Percentiles rank a stretch among this genome's conserved stretches.
Conservation (phyloP, 2,113 vertebrate genomes). For the Dromiciops gliroides region DNA sequence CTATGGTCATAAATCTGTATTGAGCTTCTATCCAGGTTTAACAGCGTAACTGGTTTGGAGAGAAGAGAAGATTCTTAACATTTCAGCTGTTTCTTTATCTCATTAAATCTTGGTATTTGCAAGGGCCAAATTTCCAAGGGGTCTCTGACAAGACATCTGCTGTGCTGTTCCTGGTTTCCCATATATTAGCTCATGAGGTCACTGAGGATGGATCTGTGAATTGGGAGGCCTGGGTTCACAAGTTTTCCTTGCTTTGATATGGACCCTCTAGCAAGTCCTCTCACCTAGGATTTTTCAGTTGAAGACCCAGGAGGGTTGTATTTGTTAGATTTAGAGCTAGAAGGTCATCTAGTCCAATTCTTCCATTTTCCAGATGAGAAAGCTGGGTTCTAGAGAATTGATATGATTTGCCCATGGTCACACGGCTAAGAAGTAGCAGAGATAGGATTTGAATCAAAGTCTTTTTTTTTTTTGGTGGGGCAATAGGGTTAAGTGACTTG, state of each 20-base stretch:
- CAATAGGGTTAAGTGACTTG: too few relatives aligned
- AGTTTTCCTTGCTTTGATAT: background rate
- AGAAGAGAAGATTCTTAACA: background rate
- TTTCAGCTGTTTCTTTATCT: constrained; percentile 3
- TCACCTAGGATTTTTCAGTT: background rate
- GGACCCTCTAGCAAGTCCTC: background rate
- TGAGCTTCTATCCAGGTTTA: background rate
- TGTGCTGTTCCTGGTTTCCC: background rate
- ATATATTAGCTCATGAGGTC: background rate
- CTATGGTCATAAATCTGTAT: background rate
- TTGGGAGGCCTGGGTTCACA: background rate
- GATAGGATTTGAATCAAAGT: too few relatives aligned
- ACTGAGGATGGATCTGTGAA: background rate
- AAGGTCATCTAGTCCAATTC: background rate
- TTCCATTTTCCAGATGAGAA: background rate
- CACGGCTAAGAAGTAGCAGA: too few relatives aligned
- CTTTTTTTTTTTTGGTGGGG: too few relatives aligned
- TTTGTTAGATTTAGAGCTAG: background rate
- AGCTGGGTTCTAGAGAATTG: background rate
- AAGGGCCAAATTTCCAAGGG: background rate
- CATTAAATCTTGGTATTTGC: constrained; percentile 27
- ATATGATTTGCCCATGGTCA: too few relatives aligned
- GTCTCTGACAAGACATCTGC: background rate
- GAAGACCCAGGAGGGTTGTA: background rate
- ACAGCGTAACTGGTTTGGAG: background rate